Evolutionary conservation across 2,888 invertebrate genomes (phyloP).

Genomic region (Timandra comae): DNA sequence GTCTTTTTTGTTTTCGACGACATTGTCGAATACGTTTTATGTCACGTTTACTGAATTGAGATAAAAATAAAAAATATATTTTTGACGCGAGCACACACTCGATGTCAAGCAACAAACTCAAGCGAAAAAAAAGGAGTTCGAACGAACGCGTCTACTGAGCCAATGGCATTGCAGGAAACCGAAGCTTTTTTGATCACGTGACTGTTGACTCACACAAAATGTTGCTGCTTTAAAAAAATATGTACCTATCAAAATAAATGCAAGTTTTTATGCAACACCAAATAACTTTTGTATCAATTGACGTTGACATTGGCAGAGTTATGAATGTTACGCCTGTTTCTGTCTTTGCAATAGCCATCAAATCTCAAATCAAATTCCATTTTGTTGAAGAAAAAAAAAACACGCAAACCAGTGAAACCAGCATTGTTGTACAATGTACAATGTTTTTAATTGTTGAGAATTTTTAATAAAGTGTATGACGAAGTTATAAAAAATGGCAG

Average conservation of each 20-base stretch:
- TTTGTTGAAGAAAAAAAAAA: no score
- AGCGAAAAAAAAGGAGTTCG: conserved; percentile 28
- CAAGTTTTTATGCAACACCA: no score
- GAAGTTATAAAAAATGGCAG: conserved; percentile 37
- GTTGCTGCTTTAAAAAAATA: conserved; percentile 40
- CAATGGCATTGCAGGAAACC: conserved; percentile 49
- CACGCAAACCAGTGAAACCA: no score
- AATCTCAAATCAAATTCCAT: no score
- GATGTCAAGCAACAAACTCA: conserved; percentile 47
- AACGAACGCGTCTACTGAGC: conserved; percentile 24
- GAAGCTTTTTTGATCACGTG: conserved; percentile 68
- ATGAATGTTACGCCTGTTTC: no score
- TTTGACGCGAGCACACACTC: conserved; percentile 39
- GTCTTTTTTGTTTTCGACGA: conserved; percentile 77
- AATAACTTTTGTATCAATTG: no score
- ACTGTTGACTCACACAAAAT: conserved; percentile 54
- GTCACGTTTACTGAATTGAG: conserved; percentile 48
- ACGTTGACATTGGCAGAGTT: no score
- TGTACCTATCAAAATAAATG: no score
- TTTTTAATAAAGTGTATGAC: no score
- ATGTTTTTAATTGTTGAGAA: no score
- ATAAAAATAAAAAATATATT: conserved; percentile 36
- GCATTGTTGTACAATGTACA: no score
- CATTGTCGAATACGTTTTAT: conserved; percentile 55
- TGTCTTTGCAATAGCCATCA: no score